Conservation (phyloP, 2,797 vertebrate species). For the Stomatorhinus walkeri region DNA sequence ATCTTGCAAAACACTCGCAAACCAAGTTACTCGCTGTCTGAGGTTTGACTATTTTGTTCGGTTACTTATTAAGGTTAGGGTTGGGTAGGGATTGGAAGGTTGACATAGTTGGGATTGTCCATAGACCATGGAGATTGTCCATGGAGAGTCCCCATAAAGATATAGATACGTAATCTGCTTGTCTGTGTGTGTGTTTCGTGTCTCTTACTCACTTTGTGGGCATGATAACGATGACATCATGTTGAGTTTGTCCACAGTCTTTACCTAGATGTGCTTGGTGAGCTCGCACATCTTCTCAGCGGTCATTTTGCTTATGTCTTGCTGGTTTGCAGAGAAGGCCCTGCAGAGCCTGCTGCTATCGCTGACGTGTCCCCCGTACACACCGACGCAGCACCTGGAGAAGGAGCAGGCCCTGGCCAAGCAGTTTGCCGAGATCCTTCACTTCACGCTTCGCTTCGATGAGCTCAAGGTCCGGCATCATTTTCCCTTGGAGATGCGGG, state of each 20-base stretch:
- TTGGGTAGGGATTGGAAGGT: not conserved
- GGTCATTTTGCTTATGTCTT: not conserved
- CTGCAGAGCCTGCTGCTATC: constrained; percentile 83
- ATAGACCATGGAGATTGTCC: not conserved
- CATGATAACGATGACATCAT: not conserved
- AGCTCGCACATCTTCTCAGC: not conserved
- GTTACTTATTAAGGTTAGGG: not conserved
- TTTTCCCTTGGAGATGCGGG: no score
- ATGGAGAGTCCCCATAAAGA: not conserved
- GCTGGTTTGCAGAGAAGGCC: constrained; percentile 69
- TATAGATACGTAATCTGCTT: not conserved
- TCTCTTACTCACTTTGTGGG: not conserved
- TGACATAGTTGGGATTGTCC: not conserved
- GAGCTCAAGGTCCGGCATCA: constrained; percentile 79
- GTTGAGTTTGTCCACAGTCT: not conserved
- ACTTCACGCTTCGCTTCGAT: constrained; percentile 96
- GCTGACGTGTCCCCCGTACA: constrained; percentile 84
- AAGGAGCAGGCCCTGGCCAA: constrained; percentile 92
- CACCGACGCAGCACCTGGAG: constrained; percentile 93
- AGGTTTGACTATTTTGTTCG: not conserved
- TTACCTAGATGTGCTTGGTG: not conserved
- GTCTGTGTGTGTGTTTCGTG: not conserved
- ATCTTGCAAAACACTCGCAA: no score
- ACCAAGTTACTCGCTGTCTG: no score
- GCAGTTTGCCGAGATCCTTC: constrained; percentile 95